Conservation (phyloP, 2,888 invertebrate genomes). For the Hyposoter didymator region DNA sequence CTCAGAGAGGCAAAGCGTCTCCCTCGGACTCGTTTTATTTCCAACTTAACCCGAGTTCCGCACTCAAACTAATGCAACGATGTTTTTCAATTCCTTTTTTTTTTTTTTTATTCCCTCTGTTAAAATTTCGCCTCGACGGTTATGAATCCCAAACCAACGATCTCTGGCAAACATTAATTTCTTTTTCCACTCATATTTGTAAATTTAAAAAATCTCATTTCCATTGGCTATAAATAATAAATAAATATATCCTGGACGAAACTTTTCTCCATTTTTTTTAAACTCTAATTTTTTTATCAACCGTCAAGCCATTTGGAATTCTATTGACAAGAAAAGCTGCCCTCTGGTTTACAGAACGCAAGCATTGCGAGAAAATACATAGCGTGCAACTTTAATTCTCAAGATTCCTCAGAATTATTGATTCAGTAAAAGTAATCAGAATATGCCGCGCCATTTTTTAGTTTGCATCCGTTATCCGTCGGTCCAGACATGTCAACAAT, state of each 20-base stretch:
- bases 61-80: not conserved
- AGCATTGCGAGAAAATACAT: not conserved
- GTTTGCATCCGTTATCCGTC: not conserved
- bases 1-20: constrained; percentile 28
- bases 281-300: not conserved
- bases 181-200: not conserved
- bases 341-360: not conserved
- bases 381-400: not conserved
- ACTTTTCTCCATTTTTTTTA: not conserved
- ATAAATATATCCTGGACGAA: not conserved
- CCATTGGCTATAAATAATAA: not conserved
- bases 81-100: not conserved
- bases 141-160: not conserved
- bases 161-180: not conserved
- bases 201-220: not conserved
- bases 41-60: not conserved
- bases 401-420: not conserved
- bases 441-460: not conserved
- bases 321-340: not conserved
- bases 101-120: not conserved
- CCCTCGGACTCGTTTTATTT: constrained; percentile 22
- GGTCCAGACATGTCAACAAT: not conserved
- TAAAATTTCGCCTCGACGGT: not conserved
- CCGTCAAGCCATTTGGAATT: not conserved
- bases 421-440: not conserved